Percentiles rank a stretch among this genome's conserved stretches.
Evolutionary conservation across 2,113 vertebrate species (phyloP).

Genomic region (Silurus asotus): DNA sequence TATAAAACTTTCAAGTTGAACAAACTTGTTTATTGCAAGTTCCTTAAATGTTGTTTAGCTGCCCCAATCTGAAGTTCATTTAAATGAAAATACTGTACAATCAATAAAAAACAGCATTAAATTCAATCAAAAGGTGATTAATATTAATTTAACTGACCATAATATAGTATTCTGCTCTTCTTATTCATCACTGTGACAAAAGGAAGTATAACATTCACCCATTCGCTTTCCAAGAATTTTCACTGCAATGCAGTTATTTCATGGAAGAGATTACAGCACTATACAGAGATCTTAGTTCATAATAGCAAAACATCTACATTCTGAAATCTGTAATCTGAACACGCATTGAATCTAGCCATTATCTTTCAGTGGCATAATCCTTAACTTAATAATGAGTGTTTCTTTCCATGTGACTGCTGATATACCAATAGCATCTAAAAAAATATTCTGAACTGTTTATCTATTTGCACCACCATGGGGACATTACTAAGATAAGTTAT

Average conservation of each 20-base stretch:
- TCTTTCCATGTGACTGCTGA: constrained; percentile 35
- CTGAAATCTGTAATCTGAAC: not conserved
- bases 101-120: not conserved
- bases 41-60: not conserved
- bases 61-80: not conserved
- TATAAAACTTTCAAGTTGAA: not conserved
- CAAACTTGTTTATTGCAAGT: not conserved
- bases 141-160: constrained; percentile 54
- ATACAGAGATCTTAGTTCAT: not conserved
- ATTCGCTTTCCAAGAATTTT: constrained; percentile 42
- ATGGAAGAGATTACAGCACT: too few relatives aligned
- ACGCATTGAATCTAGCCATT: not conserved
- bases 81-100: not conserved
- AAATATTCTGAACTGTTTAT: constrained; percentile 7
- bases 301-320: not conserved
- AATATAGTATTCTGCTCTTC: constrained; percentile 67
- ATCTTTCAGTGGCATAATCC: constrained; percentile 18
- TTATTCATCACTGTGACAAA: constrained; percentile 59
- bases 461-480: not conserved
- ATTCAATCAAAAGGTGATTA: not conserved
- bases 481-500: not conserved
- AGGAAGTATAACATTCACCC: constrained; percentile 64
- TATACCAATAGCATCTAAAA: not conserved
- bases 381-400: constrained; percentile 31
- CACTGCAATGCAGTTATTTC: not conserved